Evolutionary conservation across 1,140 invertebrate species (phyloP).

Genomic region (Achatina immaculata): DNA sequence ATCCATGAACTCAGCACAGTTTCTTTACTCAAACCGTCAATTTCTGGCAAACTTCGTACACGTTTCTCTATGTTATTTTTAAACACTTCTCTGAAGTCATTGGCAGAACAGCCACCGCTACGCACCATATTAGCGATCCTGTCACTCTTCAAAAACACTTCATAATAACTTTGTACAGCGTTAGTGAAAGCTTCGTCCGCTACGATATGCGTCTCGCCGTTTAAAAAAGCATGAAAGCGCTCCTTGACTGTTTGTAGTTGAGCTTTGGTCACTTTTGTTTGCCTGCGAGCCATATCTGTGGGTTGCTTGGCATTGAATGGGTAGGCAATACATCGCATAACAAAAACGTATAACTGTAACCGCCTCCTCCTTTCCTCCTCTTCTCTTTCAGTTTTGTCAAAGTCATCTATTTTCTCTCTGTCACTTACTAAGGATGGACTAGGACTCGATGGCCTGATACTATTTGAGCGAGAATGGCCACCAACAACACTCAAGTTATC

Average conservation of each 20-base stretch:
- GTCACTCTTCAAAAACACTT: slow-evolving; percentile 97
- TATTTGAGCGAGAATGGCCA: slow-evolving; percentile 72
- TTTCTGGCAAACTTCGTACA: slow-evolving; percentile 96
- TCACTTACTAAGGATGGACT: slow-evolving; percentile 86
- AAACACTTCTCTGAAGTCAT: slow-evolving; percentile 99
- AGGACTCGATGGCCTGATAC: slow-evolving; percentile 83
- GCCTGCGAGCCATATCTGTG: slow-evolving; percentile 87
- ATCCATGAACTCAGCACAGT: slow-evolving; percentile 99
- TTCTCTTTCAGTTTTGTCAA: slow-evolving; percentile 67
- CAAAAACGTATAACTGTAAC: slow-evolving; percentile 98
- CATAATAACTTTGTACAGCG: slow-evolving; percentile 96
- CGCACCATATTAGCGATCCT: slow-evolving; percentile 94
- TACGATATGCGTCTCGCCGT: slow-evolving; percentile 92
- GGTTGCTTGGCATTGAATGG: slow-evolving; percentile 99
- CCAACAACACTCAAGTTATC: slow-evolving; percentile 71
- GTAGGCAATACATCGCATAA: slow-evolving; percentile 97
- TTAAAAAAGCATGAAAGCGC: slow-evolving; percentile 87
- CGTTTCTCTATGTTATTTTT: slow-evolving; percentile 96
- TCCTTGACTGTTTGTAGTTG: slow-evolving; percentile 95
- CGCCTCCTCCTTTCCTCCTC: slow-evolving; percentile 69
- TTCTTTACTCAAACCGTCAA: slow-evolving; percentile 99
- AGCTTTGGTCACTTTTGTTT: slow-evolving; percentile 91
- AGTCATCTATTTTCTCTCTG: slow-evolving; percentile 73
- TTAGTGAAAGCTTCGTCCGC: slow-evolving; percentile 99
- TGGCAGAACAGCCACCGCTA: slow-evolving; percentile 95